phyloP scores from a whole-genome alignment of 2,113 vertebrate species.

The Eleginops maclovinus region DNA sequence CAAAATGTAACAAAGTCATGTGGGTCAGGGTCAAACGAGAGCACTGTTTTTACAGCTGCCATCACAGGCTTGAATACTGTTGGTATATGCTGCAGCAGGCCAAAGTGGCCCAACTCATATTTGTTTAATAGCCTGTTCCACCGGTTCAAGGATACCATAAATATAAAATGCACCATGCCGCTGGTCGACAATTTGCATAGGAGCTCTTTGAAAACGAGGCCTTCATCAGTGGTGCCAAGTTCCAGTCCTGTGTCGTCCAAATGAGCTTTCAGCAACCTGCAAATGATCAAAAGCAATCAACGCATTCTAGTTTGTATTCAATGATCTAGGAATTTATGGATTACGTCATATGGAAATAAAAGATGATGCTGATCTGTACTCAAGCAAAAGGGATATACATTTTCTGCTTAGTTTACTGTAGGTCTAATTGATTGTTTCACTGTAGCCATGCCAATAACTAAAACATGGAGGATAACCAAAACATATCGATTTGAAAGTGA shows the following conservation, averaged over 20 bases:
- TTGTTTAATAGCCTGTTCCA: slow-evolving; percentile 41
- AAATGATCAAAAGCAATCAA: slow-evolving; percentile 7
- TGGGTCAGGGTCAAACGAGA: slow-evolving; percentile 30
- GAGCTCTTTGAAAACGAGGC: slow-evolving; percentile 21
- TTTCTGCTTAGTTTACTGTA: slow-evolving; percentile 4
- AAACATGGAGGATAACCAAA: slow-evolving; percentile 22
- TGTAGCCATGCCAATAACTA: slow-evolving; percentile 7
- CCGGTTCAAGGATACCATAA: slow-evolving; percentile 21
- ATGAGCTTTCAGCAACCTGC: slow-evolving; percentile 5
- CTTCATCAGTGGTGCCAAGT: neutral
- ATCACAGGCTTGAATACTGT: slow-evolving; percentile 9
- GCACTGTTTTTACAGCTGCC: slow-evolving; percentile 31
- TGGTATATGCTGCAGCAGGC: slow-evolving; percentile 19
- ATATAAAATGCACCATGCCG: slow-evolving; percentile 23
- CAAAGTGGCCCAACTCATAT: slow-evolving; percentile 33
- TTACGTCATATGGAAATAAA: neutral
- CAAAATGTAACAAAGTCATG: slow-evolving; percentile 13
- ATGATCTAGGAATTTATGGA: neutral
- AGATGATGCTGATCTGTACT: neutral
- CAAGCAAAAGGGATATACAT: too few relatives aligned
- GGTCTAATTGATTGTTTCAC: slow-evolving; percentile 28
- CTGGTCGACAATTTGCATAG: slow-evolving; percentile 5
- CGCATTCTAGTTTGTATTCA: neutral
- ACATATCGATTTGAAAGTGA: slow-evolving; percentile 18
- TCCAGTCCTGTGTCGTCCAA: neutral